phyloP scores from a whole-genome alignment of 2,888 invertebrate species.

The Drosophila kambysellisi region DNA sequence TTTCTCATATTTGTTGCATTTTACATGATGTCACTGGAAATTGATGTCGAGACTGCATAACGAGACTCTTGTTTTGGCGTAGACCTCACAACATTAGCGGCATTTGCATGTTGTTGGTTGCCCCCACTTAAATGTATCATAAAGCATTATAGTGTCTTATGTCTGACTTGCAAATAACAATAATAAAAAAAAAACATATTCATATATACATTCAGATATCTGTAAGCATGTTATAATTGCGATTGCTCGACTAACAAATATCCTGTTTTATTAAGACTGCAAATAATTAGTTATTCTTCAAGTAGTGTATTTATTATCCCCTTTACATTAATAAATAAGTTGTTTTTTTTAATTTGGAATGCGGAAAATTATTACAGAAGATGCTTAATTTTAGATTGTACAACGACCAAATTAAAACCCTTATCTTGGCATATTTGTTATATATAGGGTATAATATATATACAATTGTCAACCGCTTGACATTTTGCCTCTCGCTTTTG shows the following conservation, averaged over 20 bases:
- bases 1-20: neutral
- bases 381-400: neutral
- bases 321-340: neutral
- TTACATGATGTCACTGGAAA: conserved; percentile 24
- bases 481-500: conserved; percentile 38
- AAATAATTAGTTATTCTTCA: neutral
- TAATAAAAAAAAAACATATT: neutral
- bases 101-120: conserved; percentile 27
- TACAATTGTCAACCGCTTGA: conserved; percentile 47
- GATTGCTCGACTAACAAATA: conserved; percentile 11
- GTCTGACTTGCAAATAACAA: conserved; percentile 19
- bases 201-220: neutral
- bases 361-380: neutral
- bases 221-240: neutral
- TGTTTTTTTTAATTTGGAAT: neutral
- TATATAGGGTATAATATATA: conserved; percentile 14
- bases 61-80: conserved; percentile 5
- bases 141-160: conserved; percentile 21
- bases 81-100: conserved; percentile 17
- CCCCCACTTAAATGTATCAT: conserved; percentile 25
- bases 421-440: neutral
- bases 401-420: neutral
- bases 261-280: neutral
- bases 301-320: neutral
- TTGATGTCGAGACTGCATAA: conserved; percentile 22